A percentile compares a stretch with the other conserved stretches of the same genome.
Evolutionary conservation across 30 jellyfish, hydroid and myxozoan species (phyloP).

Genomic region (Sanderia malayensis): DNA sequence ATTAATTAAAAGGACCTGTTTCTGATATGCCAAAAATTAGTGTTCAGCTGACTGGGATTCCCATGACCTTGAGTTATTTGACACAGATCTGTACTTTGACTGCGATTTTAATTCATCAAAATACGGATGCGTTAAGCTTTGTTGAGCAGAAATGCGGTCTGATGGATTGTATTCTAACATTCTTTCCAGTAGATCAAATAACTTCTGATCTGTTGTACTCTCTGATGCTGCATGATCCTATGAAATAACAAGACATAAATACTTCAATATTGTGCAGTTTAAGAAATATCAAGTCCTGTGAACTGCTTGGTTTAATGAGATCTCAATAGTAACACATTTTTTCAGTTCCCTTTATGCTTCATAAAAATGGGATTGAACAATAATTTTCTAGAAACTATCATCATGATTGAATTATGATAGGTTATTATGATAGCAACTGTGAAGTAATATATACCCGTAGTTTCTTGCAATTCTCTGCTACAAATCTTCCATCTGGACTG

Average conservation of each 20-base stretch:
- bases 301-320: not conserved
- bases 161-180: slow-evolving; percentile 69
- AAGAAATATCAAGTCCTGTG: not conserved
- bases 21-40: too few relatives aligned
- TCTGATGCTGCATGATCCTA: slow-evolving; percentile 70
- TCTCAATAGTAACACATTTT: not conserved
- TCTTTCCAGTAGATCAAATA: slow-evolving; percentile 60
- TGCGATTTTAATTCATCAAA: slow-evolving; percentile 43
- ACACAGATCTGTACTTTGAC: slow-evolving; percentile 11
- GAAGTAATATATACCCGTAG: slow-evolving; percentile 62
- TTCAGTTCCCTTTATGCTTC: not conserved
- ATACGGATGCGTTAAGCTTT: slow-evolving; percentile 75
- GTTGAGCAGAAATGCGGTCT: slow-evolving; percentile 73
- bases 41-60: not conserved
- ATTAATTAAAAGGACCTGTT: too few relatives aligned
- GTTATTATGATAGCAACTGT: too few relatives aligned
- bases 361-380: not conserved
- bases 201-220: slow-evolving; percentile 35
- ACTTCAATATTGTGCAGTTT: not conserved
- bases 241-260: not conserved
- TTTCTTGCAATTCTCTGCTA: slow-evolving; percentile 71
- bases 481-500: slow-evolving; percentile 74
- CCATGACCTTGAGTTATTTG: slow-evolving; percentile 14
- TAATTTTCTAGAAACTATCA: not conserved
- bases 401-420: too few relatives aligned